These are phyloP conservation scores for Hydrozoanthus gracilis DNA, from an alignment of 92 coral and sea anemone species.

Conservation along the genomic window DNA sequence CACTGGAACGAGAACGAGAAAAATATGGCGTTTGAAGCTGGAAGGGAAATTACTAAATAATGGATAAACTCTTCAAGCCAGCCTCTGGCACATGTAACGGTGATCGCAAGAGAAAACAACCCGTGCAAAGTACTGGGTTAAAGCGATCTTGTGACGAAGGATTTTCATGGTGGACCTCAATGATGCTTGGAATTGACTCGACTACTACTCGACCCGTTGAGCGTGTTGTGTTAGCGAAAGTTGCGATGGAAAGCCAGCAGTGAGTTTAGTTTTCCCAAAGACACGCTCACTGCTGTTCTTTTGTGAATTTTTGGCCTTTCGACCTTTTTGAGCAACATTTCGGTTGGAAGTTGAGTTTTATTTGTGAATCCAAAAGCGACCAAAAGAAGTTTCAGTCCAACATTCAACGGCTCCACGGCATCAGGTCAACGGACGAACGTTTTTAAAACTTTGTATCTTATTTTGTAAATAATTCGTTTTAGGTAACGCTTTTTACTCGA, in stretches of 20 bases:
- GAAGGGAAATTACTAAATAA: slow-evolving; percentile 1
- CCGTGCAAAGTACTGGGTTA: slow-evolving; percentile 36
- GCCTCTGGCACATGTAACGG: not conserved
- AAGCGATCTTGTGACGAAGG: slow-evolving; percentile 79
- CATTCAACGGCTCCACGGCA: no score
- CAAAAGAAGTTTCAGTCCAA: not conserved
- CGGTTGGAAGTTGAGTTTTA: not conserved
- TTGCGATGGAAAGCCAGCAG: slow-evolving; percentile 4
- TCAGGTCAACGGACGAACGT: no score
- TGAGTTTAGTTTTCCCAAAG: not conserved
- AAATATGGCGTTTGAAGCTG: no score
- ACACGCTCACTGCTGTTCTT: not conserved
- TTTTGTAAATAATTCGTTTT: no score
- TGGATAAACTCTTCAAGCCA: slow-evolving; percentile 39
- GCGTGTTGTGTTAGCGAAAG: not conserved
- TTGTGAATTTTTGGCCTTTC: not conserved
- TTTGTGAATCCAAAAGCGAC: not conserved
- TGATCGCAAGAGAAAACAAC: slow-evolving; percentile 76
- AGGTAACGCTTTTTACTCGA: no score
- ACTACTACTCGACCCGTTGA: slow-evolving; percentile 22
- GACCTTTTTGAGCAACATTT: not conserved
- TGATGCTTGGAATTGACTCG: slow-evolving; percentile 71
- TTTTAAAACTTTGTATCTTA: no score
- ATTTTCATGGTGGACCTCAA: slow-evolving; percentile 89
- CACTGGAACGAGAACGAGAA: no score